Evolutionary conservation across 1,140 invertebrate species (phyloP).

Genomic region (Brevipalpus yothersi): DNA sequence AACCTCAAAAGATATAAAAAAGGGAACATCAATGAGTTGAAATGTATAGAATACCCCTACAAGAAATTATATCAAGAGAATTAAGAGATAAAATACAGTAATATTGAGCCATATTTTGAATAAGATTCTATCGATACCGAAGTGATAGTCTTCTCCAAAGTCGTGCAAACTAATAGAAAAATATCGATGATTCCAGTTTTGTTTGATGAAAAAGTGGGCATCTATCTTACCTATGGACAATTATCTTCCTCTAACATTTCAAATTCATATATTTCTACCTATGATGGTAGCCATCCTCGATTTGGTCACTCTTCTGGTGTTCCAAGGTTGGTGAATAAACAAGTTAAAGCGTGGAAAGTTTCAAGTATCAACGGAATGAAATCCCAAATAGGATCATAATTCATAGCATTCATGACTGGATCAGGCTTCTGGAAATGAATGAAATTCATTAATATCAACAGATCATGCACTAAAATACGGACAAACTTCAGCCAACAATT

Average conservation of each 20-base stretch:
- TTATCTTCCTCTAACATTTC: slow-evolving; percentile 70
- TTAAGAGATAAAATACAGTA: too few relatives aligned
- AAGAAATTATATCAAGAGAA: too few relatives aligned
- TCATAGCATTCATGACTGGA: slow-evolving; percentile 71
- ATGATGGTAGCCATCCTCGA: not conserved
- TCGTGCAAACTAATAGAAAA: too few relatives aligned
- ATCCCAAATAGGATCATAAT: slow-evolving; percentile 85
- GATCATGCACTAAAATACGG: slow-evolving; percentile 89
- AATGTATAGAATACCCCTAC: too few relatives aligned
- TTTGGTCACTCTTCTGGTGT: slow-evolving; percentile 53
- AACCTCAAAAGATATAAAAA: too few relatives aligned
- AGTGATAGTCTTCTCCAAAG: too few relatives aligned
- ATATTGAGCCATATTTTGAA: slow-evolving; percentile 64
- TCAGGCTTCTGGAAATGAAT: slow-evolving; percentile 86
- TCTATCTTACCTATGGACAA: slow-evolving; percentile 41
- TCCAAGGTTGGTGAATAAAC: slow-evolving; percentile 70
- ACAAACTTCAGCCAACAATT: slow-evolving; percentile 87
- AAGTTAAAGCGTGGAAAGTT: slow-evolving; percentile 57
- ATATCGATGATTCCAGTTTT: too few relatives aligned
- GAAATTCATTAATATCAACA: slow-evolving; percentile 67
- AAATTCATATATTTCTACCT: slow-evolving; percentile 29
- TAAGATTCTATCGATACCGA: slow-evolving; percentile 31
- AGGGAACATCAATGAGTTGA: too few relatives aligned
- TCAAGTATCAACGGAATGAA: slow-evolving; percentile 71
- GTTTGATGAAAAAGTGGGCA: too few relatives aligned